Evolutionary conservation across 2,797 vertebrate species (phyloP).

Genomic region (Momotus momota): DNA sequence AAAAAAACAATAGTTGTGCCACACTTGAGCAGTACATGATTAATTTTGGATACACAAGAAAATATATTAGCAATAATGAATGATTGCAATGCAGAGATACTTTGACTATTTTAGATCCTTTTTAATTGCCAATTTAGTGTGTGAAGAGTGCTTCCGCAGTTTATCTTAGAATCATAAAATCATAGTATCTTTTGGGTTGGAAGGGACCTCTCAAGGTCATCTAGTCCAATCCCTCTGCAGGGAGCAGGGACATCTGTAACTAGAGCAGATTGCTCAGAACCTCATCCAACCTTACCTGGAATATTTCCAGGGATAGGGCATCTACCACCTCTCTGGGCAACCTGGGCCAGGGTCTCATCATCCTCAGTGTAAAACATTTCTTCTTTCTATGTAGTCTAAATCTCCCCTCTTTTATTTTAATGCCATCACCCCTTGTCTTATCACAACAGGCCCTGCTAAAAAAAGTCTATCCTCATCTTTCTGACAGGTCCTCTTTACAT

Average conservation of each 20-base stretch:
- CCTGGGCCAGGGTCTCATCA: background rate
- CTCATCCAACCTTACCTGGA: background rate
- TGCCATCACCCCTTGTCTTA: background rate
- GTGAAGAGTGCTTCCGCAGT: background rate
- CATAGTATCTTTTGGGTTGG: background rate
- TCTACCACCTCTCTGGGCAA: background rate
- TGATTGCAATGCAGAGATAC: background rate
- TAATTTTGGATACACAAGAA: background rate
- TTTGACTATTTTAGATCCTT: background rate
- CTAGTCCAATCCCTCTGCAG: background rate
- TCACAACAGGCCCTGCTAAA: background rate
- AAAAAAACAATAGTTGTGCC: background rate
- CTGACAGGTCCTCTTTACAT: background rate
- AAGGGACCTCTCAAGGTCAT: background rate
- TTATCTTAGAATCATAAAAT: background rate
- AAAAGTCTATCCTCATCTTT: background rate
- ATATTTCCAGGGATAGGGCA: background rate
- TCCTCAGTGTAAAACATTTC: background rate
- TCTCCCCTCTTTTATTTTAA: background rate
- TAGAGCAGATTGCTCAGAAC: background rate
- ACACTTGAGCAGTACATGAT: background rate
- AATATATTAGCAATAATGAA: background rate
- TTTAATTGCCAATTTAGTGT: fast-evolving
- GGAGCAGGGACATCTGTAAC: background rate
- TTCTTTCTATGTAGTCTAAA: background rate